Evolutionary conservation across 2,797 vertebrate species (phyloP), one percentile per base, ranked within the genome.

Genomic region (Spea hammondii): DNA sequence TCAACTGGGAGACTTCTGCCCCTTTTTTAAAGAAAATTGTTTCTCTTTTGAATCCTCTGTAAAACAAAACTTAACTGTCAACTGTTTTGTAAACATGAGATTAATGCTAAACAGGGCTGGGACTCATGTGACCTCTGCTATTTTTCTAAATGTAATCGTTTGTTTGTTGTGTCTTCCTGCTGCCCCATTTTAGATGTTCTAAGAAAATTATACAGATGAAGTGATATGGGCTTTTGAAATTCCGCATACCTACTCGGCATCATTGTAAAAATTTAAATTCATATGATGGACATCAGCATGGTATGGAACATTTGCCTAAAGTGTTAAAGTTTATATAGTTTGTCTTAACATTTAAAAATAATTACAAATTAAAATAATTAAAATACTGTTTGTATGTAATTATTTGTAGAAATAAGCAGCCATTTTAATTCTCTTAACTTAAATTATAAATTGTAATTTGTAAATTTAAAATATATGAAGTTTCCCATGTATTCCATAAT

Each of bases 101-200:
- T 85, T 86, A 91, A 89, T 59, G 76, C 74, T 91, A 81, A 78
- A 85, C 90, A 90, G 89, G 85, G 78, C 82, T 82, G 67, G n/a
- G 77, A 69, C 64, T 82, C 82, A 82, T 0, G 9, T 83, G 88
- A 86, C 83, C 86, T 72, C 79, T 66, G 70, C 75, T 84, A 83
- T 86, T 90, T 88, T 83, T 84, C 86, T 87, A 79, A 75, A 45
- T 84, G 69, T 85, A 85, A 83, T 85, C 69, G 83, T 88, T 89
- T 87, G 88, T 89, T 89, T 87, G 81, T 87, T 88, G 85, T 88
- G 71, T 88, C 79, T 88, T 79, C 82, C 72, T 59, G 67, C 57
- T n/a, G 53, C 17, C 55, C 9, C 69, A 65, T 70, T 75, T 74
- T 79, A 55, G 10, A 79, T 66, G 45, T 79, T 67, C 64, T 67